These are phyloP conservation scores for Calyptommatus sinebrachiatus DNA, from an alignment of 2,113 vertebrate species.

Conservation along the genomic window DNA sequence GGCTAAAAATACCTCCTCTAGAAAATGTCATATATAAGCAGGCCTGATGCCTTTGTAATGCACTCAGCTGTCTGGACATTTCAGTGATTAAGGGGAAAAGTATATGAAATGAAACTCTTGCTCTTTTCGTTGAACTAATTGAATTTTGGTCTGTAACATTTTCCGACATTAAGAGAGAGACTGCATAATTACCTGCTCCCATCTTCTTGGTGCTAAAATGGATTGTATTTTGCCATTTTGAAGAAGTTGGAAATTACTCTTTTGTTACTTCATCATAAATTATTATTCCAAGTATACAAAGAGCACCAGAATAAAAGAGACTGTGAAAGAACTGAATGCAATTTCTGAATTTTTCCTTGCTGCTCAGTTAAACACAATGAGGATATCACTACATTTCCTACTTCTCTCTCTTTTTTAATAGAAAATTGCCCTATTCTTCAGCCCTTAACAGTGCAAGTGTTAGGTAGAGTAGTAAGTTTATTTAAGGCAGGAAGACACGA, in stretches of 20 bases:
- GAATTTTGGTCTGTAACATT: constrained; percentile 62
- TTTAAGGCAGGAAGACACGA: constrained; percentile 36
- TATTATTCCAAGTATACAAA: constrained; percentile 68
- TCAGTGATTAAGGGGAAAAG: constrained; percentile 32
- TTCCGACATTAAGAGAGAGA: constrained; percentile 54
- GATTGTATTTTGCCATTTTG: constrained; percentile 65
- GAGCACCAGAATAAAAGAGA: constrained; percentile 48
- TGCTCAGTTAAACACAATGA: constrained; percentile 39
- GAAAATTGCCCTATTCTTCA: constrained; percentile 36
- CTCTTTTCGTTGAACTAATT: constrained; percentile 57
- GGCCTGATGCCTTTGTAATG: constrained; percentile 37
- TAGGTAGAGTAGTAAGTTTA: not conserved
- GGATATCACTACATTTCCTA: constrained; percentile 52
- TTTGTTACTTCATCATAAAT: constrained; percentile 62
- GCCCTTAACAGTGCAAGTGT: constrained; percentile 43
- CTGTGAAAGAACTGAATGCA: not conserved
- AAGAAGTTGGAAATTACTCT: constrained; percentile 65
- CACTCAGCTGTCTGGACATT: constrained; percentile 15
- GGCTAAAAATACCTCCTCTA: constrained; percentile 23
- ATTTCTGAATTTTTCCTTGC: constrained; percentile 19
- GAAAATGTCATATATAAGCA: constrained; percentile 10
- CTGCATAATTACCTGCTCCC: constrained; percentile 59
- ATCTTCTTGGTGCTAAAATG: constrained; percentile 55
- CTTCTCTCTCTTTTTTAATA: constrained; percentile 46
- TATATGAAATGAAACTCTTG: constrained; percentile 44